Base-by-base conservation (phyloP, 2,113 vertebrate genomes). In the Anarhynchus alexandrinus region DNA sequence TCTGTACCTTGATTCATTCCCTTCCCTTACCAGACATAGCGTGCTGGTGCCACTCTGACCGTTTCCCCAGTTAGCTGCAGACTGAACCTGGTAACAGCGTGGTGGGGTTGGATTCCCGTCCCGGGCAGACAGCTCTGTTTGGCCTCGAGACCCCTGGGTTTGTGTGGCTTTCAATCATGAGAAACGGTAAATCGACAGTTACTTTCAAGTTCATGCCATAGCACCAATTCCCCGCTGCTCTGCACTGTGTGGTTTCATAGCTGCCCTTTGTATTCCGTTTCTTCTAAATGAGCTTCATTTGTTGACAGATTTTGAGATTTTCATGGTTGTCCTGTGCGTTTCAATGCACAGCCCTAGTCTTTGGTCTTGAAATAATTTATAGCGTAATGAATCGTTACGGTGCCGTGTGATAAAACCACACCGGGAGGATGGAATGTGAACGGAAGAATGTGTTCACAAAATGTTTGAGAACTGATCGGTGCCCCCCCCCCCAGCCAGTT, bases 241-340 rank as follows among this genome's bases (percentile, higher is more conserved):
- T 52, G 9, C 49, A 11, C 83, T 25, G 62, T 66, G 70, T 73
- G 65, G 65, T 87, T 94, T 94, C 84, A 18, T 55, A 66, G 81
- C 84, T 88, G 86, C 74, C 54, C 71, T 95, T 95, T 95, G 91
- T 97, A 42, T 87, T 86, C 23, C 19, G 0, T 95, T 93, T 91
- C 71, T 96, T 87, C 61, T 59, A 89, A 93, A 91, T 58, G 65
- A 95, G 58, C 78, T 94, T 86, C 89, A 90, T 93, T 90, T 96
- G 91, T 94, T 93, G 95, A 96, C 89, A 93, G 94, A 88, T 88
- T 80, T 64, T 59, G 74, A 88, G 91, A 70, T 95, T 93, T 96
- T 95, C 86, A 70, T 95, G 84, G 78, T 82, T 79, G 52, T 52
- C 43, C 77, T 64, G 43, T 5, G 14, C 32, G 8, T 94, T 94